These are phyloP conservation scores for Cairina moschata DNA, from an alignment of 2,113 vertebrate genomes.

Conservation along the genomic window DNA sequence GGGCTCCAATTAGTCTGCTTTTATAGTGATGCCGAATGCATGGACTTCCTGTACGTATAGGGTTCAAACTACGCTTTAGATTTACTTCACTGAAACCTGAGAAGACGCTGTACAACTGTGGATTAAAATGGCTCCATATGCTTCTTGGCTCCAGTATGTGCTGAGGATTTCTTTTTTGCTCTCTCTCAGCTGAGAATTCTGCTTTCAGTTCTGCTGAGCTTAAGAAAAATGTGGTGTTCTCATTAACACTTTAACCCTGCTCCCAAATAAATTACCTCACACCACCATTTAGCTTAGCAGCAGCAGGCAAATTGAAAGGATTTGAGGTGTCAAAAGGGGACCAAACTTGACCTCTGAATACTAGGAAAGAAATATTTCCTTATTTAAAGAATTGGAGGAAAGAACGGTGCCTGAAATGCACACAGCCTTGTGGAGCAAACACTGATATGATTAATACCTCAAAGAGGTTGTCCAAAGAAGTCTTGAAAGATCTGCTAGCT, in stretches of 20 bases:
- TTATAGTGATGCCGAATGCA: background rate
- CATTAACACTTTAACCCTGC: constrained; percentile 40
- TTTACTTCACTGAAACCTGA: constrained; percentile 50
- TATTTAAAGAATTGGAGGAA: background rate
- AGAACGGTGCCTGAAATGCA: background rate
- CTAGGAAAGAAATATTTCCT: constrained; percentile 3
- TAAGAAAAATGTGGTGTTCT: constrained; percentile 44
- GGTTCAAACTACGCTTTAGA: constrained; percentile 4
- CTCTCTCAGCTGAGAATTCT: constrained; percentile 48
- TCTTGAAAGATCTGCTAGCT: background rate
- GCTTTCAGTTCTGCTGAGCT: constrained; percentile 4
- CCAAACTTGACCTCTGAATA: background rate
- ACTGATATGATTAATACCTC: background rate
- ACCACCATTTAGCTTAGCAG: constrained; percentile 11
- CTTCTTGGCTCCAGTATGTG: constrained; percentile 8
- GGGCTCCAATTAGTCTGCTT: constrained; percentile 3
- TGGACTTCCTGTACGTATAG: background rate
- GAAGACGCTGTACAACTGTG: background rate
- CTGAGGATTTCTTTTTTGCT: constrained; percentile 15
- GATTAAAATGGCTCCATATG: constrained; percentile 37
- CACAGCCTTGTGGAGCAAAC: background rate
- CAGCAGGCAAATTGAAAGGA: constrained; percentile 12
- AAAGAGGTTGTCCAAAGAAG: background rate
- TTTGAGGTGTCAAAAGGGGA: constrained; percentile 14
- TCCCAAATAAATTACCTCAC: constrained; percentile 44